Base-by-base conservation (phyloP, 2,797 vertebrate genomes). In the Arctocebus calabarensis region DNA sequence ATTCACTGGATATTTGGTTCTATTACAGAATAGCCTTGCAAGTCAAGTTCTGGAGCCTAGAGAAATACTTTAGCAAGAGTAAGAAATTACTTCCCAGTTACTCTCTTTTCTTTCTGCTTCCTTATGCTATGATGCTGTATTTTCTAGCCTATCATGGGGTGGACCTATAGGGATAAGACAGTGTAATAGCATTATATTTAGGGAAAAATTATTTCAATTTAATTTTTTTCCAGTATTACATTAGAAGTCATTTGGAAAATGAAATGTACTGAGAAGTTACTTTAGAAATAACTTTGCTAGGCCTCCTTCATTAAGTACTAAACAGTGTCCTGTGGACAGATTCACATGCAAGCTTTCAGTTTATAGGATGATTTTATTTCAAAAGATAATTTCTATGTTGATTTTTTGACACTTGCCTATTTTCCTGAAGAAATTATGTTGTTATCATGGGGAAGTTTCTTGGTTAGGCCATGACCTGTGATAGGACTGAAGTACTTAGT, bases 61-160 rank as follows among this genome's bases (percentile, higher is more conserved):
- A 91, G 25, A 87, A 96, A 91, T 92, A 77, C 73, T 96, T 95
- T 82, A 95, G 55, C 57, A 94, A 94, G n/a, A 96, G 14, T 93
- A 85, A 94, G 57, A 90, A 95, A 88, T 73, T 64, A 91, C 29
- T 87, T 96, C 48, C n/a, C 32, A 55, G 48, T 74, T 43, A 70
- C 20, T 3, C 27, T 68, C 11, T 83, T 96, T 96, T 88, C 52
- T 94, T 23, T 95, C 57, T 91, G 32, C 22, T 20, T 73, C 29
- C 52, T 88, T 66, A 84, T 86, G 37, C 48, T 83, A 8, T 84
- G n/a, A 83, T 89, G 57, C 62, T 94, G 4, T 61, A 19, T 57
- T 92, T 96, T 96, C 25, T 29, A 94, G 7, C 22, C 40, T 88
- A 48, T 55, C 52, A 7, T 89, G 74, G 27, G 68, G 4, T 62